Percentiles rank a stretch among this genome's conserved stretches.
phyloP scores from a whole-genome alignment of 2,888 invertebrate species.

The Lepas anatifera region DNA sequence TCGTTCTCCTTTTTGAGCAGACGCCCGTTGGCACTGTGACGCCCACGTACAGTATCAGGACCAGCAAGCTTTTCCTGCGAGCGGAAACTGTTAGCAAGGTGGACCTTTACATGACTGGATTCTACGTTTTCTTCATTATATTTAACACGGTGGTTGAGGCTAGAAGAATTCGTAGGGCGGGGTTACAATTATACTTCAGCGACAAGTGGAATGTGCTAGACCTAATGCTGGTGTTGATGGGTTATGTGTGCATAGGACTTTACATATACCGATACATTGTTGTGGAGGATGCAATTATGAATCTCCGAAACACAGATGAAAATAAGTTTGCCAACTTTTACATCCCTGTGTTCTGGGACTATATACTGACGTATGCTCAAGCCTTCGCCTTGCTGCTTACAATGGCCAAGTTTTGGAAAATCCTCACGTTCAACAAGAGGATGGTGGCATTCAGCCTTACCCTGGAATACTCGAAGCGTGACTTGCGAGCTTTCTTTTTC shows the following conservation, averaged over 20 bases:
- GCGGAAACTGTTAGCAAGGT: no score
- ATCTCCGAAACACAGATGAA: background rate
- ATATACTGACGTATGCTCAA: background rate
- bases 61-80: conserved; percentile 3
- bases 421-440: conserved; percentile 4
- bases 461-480: background rate
- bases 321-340: conserved; percentile 10
- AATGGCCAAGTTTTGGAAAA: conserved; percentile 6
- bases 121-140: background rate
- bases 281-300: background rate
- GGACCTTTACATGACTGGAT: background rate
- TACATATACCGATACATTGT: background rate
- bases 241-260: background rate
- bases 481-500: background rate
- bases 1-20: conserved; percentile 16
- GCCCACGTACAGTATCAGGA: background rate
- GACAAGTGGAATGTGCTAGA: background rate
- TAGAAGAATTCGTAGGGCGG: background rate
- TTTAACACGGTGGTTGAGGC: background rate
- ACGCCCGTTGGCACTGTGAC: background rate
- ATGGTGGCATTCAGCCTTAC: conserved; percentile 4
- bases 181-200: background rate
- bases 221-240: background rate
- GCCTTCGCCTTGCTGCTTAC: background rate
- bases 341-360: background rate